Evolutionary conservation across 2,113 vertebrate genomes (phyloP), one percentile per base, ranked within the genome.

Genomic region (Lophotis ruficrista): DNA sequence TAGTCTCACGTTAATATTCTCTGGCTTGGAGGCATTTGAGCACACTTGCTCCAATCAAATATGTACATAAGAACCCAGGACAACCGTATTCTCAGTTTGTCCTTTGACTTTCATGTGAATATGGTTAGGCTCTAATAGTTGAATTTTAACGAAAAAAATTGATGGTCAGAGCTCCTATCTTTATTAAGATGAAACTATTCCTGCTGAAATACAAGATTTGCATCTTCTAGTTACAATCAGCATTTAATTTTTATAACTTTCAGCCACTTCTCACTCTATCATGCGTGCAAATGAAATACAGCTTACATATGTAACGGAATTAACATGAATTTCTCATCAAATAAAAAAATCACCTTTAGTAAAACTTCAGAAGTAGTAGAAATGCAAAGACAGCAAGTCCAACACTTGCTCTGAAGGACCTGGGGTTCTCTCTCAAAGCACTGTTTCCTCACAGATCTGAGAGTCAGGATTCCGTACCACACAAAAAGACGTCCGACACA

Each of bases 381-480:
- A 35, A 35, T 62, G 75, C 68, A 64, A 35, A 83, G 68, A 56
- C 1, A 31, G 23, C 19, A 48, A 28, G 57, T 38, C 0, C 0
- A 79, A 37, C 64, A 61, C 69, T 72, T 54, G 72, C 88, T 94
- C 64, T 89, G 73, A 89, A 91, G 86, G 35, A 21, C 48, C 9
- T 0, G 5, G 69, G 45, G 37, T 51, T 90, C 53, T 56, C 43
- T 24, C 58, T 60, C 64, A 14, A 70, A 64, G 58, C 54, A 47
- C 4, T 77, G 5, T 92, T 92, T 93, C 83, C 68, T 86, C 91
- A 93, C 61, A 5, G 30, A 25, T 38, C 79, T 86, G 56, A 93
- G 78, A 53, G 35, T 35, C 43, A 24, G 41, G 19, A 65, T 92
- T 38, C 82, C 71, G 51, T 28, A 18, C 35, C 25, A 51, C 43